Evolutionary conservation across 2,797 vertebrate species (phyloP).

Genomic region (Acomys russatus): DNA sequence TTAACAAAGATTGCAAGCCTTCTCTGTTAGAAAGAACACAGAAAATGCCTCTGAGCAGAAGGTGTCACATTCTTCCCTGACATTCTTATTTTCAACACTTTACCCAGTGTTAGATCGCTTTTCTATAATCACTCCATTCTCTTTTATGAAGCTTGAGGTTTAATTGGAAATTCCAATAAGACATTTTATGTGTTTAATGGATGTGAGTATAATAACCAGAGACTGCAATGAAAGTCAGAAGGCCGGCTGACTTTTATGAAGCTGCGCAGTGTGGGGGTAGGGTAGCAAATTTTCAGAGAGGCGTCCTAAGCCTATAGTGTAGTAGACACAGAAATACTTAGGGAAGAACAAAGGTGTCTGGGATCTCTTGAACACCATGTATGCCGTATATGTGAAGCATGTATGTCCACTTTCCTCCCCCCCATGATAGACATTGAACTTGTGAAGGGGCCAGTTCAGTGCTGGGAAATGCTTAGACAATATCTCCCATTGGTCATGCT

Average conservation of each 20-base stretch:
- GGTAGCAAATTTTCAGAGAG: conserved; percentile 31
- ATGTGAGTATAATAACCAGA: conserved; percentile 74
- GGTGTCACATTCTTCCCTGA: neutral
- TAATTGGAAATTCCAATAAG: conserved; percentile 77
- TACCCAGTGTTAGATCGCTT: conserved; percentile 45
- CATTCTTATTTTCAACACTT: conserved; percentile 61
- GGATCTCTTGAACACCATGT: conserved; percentile 11
- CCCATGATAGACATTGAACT: neutral
- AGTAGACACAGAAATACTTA: neutral
- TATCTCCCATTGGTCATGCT: neutral
- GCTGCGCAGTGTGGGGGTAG: neutral
- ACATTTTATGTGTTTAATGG: conserved; percentile 81
- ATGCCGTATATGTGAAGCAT: neutral
- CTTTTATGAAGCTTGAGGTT: conserved; percentile 79
- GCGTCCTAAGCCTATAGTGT: neutral
- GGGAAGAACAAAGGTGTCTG: neutral
- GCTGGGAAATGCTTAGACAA: neutral
- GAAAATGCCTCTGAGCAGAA: conserved; percentile 44
- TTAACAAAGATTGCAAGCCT: conserved; percentile 12
- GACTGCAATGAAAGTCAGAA: conserved; percentile 64
- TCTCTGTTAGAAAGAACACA: neutral
- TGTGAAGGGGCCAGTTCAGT: neutral
- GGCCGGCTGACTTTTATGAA: conserved; percentile 76
- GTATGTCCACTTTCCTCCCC: neutral
- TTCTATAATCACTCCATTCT: conserved; percentile 74